Conservation (phyloP, 2,888 invertebrate species). For the Melieria crassipennis region DNA sequence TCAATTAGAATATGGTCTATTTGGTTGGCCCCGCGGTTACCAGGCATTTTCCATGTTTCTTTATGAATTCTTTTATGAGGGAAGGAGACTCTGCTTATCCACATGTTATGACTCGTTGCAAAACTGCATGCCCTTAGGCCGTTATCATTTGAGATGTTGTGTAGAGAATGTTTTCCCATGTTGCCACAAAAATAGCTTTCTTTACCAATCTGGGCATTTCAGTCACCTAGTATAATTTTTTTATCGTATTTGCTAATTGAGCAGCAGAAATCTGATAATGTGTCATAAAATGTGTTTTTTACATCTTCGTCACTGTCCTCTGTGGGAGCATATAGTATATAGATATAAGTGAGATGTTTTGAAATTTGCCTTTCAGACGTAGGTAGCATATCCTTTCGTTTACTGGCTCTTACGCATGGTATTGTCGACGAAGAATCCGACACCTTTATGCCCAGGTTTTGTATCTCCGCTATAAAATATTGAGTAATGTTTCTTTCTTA, state of each 20-base stretch:
- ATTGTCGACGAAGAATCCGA: too few species aligned
- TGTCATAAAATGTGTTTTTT: too few species aligned
- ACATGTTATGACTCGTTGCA: neutral
- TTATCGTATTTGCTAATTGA: neutral
- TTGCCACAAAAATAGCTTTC: neutral
- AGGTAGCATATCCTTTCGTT: too few species aligned
- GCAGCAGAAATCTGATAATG: neutral
- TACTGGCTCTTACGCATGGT: too few species aligned
- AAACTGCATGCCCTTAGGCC: neutral
- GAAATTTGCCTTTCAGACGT: too few species aligned
- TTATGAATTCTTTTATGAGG: neutral
- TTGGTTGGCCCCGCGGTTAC: slow-evolving; percentile 3
- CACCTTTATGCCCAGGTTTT: too few species aligned
- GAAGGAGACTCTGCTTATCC: neutral
- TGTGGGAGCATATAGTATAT: too few species aligned
- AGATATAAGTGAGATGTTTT: too few species aligned
- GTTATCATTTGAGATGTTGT: slow-evolving; percentile 9
- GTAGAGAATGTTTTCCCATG: slow-evolving; percentile 8
- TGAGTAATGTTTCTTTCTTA: slow-evolving; percentile 5
- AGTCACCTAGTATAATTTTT: slow-evolving; percentile 1
- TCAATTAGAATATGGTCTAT: slow-evolving; percentile 4
- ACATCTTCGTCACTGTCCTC: too few species aligned
- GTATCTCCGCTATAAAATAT: neutral
- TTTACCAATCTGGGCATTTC: neutral
- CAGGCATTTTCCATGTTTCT: slow-evolving; percentile 11